Percentiles rank a stretch among this genome's conserved stretches.
Evolutionary conservation across 2,113 vertebrate genomes (phyloP).

Genomic region (Rhineura floridana): DNA sequence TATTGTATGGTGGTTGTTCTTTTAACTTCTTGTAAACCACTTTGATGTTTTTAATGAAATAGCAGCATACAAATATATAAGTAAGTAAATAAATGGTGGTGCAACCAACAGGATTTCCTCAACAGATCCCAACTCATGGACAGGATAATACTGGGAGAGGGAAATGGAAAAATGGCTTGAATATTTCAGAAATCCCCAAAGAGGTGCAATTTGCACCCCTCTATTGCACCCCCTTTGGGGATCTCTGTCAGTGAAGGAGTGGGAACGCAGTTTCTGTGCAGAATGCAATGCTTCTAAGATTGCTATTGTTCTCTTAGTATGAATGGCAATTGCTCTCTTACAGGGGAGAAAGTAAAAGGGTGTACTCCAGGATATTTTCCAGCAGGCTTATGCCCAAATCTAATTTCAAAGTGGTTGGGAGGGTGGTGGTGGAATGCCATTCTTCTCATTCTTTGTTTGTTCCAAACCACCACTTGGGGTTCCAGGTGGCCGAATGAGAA

Average conservation of each 20-base stretch:
- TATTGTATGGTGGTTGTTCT: too few species aligned
- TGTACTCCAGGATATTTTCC: neutral
- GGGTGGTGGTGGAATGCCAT: constrained; percentile 7
- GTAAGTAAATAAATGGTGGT: too few species aligned
- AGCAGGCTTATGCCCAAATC: neutral
- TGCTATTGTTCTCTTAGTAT: neutral
- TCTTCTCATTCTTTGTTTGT: neutral
- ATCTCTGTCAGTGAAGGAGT: neutral
- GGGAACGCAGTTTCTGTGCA: neutral
- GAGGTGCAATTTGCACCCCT: neutral
- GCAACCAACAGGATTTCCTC: too few species aligned
- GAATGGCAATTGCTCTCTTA: neutral
- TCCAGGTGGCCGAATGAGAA: constrained; percentile 32
- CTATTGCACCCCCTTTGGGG: neutral
- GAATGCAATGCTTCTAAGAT: neutral
- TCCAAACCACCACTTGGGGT: constrained; percentile 25
- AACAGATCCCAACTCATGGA: too few species aligned
- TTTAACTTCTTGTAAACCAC: too few species aligned
- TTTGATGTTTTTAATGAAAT: too few species aligned
- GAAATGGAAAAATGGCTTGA: neutral
- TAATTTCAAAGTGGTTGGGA: constrained; percentile 31
- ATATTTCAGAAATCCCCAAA: neutral
- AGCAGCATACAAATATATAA: too few species aligned
- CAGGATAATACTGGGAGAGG: neutral
- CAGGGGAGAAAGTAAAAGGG: neutral